A percentile compares a stretch with the other conserved stretches of the same genome.
phyloP scores from a whole-genome alignment of 1,140 invertebrate genomes.

The Drosophila kurseongensis region DNA sequence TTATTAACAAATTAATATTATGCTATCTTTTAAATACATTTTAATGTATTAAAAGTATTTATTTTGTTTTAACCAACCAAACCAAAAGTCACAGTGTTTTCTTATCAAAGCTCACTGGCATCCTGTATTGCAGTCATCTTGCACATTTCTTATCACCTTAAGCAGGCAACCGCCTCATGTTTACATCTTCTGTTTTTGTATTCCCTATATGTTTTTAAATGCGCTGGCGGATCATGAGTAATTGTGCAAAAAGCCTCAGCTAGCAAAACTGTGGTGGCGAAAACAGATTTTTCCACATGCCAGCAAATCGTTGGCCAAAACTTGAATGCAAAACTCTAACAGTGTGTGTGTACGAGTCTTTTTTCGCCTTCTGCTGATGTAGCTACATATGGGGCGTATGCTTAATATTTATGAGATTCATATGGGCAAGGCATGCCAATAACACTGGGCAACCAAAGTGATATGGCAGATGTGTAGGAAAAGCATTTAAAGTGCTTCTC shows the following conservation, averaged over 20 bases:
- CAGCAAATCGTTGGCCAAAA: conserved; percentile 48
- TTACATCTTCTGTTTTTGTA: conserved; percentile 5
- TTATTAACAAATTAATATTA: neutral
- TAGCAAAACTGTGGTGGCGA: conserved; percentile 17
- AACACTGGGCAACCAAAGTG: conserved; percentile 39
- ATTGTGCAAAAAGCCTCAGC: conserved; percentile 32
- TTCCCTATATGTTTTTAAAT: neutral
- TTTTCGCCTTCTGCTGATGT: conserved; percentile 31
- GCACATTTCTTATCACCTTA: conserved; percentile 23
- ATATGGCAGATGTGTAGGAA: neutral
- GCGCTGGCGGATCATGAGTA: conserved; percentile 32
- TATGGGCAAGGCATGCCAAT: conserved; percentile 55
- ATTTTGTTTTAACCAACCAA: too few species aligned
- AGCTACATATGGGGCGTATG: conserved; percentile 61
- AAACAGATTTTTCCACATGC: conserved; percentile 48
- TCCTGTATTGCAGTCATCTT: conserved; percentile 14
- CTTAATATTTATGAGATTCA: conserved; percentile 69
- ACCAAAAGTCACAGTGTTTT: conserved; percentile 7
- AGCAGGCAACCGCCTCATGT: conserved; percentile 19
- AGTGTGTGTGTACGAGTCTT: conserved; percentile 16
- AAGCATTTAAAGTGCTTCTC: conserved; percentile 1
- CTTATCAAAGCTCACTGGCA: conserved; percentile 3
- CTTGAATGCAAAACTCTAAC: conserved; percentile 42
- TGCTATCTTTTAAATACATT: too few species aligned
- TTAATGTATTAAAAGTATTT: too few species aligned